A percentile compares a stretch with the other conserved stretches of the same genome.
phyloP scores from a whole-genome alignment of 35 echinoderm and acorn worm genomes.

The Lytechinus pictus region DNA sequence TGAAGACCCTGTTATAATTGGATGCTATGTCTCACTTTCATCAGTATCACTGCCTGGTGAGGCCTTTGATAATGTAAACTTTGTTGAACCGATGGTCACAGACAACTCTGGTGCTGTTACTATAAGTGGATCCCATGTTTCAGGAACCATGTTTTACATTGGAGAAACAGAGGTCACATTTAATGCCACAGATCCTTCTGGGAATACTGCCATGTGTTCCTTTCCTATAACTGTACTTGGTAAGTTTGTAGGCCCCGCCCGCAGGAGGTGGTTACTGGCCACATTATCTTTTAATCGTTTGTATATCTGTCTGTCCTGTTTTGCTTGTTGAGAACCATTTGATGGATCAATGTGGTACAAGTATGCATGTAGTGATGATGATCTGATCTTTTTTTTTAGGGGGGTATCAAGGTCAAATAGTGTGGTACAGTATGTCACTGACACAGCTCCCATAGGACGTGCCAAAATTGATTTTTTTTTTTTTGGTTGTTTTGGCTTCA shows the following conservation, averaged over 20 bases:
- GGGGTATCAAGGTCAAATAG: too few species aligned
- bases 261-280: too few species aligned
- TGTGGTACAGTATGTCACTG: too few species aligned
- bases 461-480: too few species aligned
- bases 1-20: neutral
- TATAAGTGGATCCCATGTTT: neutral
- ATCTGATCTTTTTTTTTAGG: too few species aligned
- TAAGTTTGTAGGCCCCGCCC: neutral
- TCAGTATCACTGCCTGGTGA: neutral
- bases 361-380: too few species aligned
- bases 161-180: slow-evolving; percentile 37
- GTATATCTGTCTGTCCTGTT: too few species aligned
- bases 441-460: too few species aligned
- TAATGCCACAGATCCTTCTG: slow-evolving; percentile 2
- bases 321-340: too few species aligned
- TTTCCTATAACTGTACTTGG: neutral
- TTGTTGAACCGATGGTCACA: neutral
- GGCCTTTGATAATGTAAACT: neutral
- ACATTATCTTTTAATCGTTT: too few species aligned
- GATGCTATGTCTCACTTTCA: neutral
- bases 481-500: too few species aligned
- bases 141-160: neutral
- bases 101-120: slow-evolving; percentile 39
- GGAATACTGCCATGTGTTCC: neutral
- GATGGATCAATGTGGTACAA: too few species aligned